Evolutionary conservation across 2,888 invertebrate species (phyloP).

Genomic region (Amphipoea oculea): DNA sequence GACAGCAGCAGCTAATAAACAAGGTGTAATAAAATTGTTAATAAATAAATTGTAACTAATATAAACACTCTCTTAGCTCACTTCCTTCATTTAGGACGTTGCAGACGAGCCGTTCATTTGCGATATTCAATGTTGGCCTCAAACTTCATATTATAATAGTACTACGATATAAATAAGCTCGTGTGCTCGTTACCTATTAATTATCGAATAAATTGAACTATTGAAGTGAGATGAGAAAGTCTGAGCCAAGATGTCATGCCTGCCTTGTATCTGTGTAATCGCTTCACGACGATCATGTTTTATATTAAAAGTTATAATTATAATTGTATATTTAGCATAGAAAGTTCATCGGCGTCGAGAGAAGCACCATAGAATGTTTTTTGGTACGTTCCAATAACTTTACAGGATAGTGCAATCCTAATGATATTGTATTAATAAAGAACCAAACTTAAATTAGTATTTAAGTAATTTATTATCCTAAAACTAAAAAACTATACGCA

Average conservation of each 20-base stretch:
- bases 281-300: conserved; percentile 85
- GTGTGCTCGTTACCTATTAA: conserved; percentile 62
- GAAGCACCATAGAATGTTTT: conserved; percentile 87
- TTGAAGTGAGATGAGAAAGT: conserved; percentile 81
- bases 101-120: conserved; percentile 59
- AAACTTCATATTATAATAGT: conserved; percentile 52
- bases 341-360: conserved; percentile 89
- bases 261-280: conserved; percentile 87
- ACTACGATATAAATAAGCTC: conserved; percentile 52
- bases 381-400: conserved; percentile 88
- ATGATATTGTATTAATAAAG: conserved; percentile 91
- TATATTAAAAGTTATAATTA: conserved; percentile 79
- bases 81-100: conserved; percentile 69
- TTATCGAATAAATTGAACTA: conserved; percentile 62
- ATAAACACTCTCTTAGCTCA: conserved; percentile 77
- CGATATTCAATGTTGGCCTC: conserved; percentile 46
- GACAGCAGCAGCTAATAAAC: conserved; percentile 65
- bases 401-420: conserved; percentile 90
- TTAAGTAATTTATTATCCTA: conserved; percentile 91
- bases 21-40: conserved; percentile 69
- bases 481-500: conserved; percentile 90
- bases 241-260: conserved; percentile 81
- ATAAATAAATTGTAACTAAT: conserved; percentile 71
- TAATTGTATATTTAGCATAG: conserved; percentile 86
- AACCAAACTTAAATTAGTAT: conserved; percentile 91